Evolutionary conservation across 2,113 vertebrate genomes (phyloP).

Genomic region (Haemorhous mexicanus): DNA sequence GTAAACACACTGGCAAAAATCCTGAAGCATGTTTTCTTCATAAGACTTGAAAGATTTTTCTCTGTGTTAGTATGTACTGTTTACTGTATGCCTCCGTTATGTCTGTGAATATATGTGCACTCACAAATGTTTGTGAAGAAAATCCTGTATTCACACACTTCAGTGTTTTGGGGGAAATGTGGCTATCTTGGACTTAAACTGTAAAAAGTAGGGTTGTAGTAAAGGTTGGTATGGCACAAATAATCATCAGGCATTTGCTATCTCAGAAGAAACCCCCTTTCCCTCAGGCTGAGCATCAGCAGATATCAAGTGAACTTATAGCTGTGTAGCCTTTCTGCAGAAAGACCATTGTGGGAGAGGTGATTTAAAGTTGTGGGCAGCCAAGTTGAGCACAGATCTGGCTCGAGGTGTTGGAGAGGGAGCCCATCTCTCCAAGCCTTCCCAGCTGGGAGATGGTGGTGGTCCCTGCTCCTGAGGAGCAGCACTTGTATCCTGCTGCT

Average conservation of each 20-base stretch:
- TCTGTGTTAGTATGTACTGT: neutral
- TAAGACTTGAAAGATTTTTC: neutral
- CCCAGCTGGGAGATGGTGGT: neutral
- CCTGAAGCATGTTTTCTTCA: neutral
- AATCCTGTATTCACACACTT: neutral
- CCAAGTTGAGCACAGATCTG: neutral
- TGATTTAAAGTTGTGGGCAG: neutral
- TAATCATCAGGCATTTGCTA: neutral
- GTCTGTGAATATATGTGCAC: neutral
- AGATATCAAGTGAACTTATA: neutral
- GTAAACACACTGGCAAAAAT: neutral
- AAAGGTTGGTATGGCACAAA: neutral
- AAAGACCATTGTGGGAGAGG: neutral
- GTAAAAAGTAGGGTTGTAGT: neutral
- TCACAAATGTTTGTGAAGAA: neutral
- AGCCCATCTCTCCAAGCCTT: neutral
- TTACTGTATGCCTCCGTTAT: neutral
- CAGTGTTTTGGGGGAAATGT: neutral
- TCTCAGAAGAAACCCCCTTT: neutral
- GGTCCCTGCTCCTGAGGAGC: neutral
- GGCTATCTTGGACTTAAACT: neutral
- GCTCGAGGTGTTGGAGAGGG: neutral
- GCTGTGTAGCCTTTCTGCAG: neutral
- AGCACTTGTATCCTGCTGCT: neutral
- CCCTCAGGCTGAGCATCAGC: neutral